Evolutionary conservation across 2,888 invertebrate species (phyloP).

Genomic region (Platycnemis pennipes): DNA sequence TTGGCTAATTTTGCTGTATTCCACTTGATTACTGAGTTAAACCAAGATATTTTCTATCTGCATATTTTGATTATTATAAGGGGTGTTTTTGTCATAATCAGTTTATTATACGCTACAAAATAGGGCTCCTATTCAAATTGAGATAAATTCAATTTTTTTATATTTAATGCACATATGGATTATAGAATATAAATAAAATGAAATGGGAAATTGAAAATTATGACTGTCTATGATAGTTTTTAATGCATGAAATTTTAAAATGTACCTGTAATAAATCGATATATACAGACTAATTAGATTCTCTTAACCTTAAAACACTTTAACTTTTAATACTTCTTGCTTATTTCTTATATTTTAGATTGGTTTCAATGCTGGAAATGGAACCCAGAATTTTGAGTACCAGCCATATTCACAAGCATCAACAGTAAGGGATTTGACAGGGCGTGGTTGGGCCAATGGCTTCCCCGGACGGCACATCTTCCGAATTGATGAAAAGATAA

Average conservation of each 20-base stretch:
- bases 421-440: slow-evolving; percentile 90
- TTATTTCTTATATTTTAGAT: slow-evolving; percentile 82
- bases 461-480: slow-evolving; percentile 96
- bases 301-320: not conserved
- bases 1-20: slow-evolving; percentile 72
- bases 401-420: slow-evolving; percentile 93
- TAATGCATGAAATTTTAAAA: not conserved
- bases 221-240: not conserved
- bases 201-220: too few species aligned
- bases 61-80: too few species aligned
- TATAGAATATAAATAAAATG: too few species aligned
- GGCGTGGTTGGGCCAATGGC: slow-evolving; percentile 92
- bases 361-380: slow-evolving; percentile 98
- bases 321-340: not conserved
- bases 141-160: too few species aligned
- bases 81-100: too few species aligned
- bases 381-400: slow-evolving; percentile 93
- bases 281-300: not conserved
- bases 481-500: slow-evolving; percentile 95
- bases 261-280: not conserved
- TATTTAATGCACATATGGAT: too few species aligned
- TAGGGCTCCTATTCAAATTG: too few species aligned
- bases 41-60: too few species aligned
- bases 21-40: too few species aligned
- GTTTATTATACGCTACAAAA: too few species aligned